These are phyloP conservation scores for Nothoprocta pentlandii DNA, from an alignment of 2,113 vertebrate genomes.

Conservation along the genomic window DNA sequence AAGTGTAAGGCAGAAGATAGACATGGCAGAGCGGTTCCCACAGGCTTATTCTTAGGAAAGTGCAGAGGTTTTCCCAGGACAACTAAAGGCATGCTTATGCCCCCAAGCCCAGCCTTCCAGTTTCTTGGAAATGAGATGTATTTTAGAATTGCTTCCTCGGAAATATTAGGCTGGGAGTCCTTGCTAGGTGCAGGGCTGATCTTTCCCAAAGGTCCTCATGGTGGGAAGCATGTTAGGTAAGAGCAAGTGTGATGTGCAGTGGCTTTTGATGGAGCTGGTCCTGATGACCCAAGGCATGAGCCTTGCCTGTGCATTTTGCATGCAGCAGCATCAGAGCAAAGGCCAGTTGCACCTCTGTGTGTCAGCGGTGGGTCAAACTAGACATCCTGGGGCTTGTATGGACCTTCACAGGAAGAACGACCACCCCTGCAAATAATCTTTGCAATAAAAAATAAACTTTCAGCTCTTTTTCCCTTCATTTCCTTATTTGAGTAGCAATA, in stretches of 20 bases:
- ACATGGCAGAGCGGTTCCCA: neutral
- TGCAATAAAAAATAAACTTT: neutral
- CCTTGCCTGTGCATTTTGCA: neutral
- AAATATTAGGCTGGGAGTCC: neutral
- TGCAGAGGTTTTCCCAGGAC: neutral
- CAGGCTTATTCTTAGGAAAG: neutral
- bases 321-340: neutral
- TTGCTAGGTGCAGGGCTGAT: neutral
- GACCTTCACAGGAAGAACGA: neutral
- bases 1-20: neutral
- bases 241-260: rapidly evolving
- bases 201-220: neutral
- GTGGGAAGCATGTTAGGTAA: neutral
- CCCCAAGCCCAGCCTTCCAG: neutral
- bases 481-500: neutral
- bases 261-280: neutral
- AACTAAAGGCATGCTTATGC: neutral
- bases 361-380: neutral
- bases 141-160: neutral
- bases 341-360: neutral
- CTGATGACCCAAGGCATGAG: neutral
- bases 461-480: neutral
- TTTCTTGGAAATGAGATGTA: neutral
- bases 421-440: neutral
- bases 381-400: neutral